A percentile compares a stretch with the other conserved stretches of the same genome.
phyloP scores from a whole-genome alignment of 2,113 vertebrate genomes.

The Monopterus albus region DNA sequence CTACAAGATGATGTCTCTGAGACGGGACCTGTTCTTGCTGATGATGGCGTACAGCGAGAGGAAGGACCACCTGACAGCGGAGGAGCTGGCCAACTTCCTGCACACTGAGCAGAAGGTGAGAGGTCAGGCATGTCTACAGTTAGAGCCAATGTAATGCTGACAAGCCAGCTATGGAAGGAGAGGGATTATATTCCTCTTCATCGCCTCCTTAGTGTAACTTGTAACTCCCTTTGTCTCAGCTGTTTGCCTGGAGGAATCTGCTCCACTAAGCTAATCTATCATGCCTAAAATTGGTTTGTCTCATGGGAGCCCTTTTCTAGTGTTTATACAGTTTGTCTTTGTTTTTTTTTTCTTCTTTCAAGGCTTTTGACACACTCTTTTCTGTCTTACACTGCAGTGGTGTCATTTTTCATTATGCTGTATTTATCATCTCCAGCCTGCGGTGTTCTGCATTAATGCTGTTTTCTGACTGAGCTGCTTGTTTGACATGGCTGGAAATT shows the following conservation, averaged over 20 bases:
- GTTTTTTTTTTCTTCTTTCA: constrained; percentile 3
- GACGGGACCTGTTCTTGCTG: constrained; percentile 93
- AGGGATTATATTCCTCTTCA: background rate
- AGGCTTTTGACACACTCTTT: constrained; percentile 13
- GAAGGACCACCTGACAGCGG: constrained; percentile 92
- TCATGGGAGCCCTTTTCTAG: constrained; percentile 18
- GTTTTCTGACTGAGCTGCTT: constrained; percentile 1
- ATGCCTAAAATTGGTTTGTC: constrained; percentile 48
- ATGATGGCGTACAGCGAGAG: constrained; percentile 94
- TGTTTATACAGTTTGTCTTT: constrained; percentile 28
- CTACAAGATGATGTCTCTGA: constrained; percentile 98
- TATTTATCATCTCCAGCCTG: background rate
- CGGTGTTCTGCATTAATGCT: background rate
- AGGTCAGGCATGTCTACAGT: background rate
- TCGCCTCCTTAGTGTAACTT: constrained; percentile 15
- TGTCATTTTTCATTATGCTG: constrained; percentile 33
- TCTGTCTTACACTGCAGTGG: background rate
- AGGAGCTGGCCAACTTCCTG: constrained; percentile 92
- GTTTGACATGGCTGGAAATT: constrained; percentile 15
- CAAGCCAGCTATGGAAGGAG: constrained; percentile 2
- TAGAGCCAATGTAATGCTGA: constrained; percentile 4
- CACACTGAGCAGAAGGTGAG: constrained; percentile 93
- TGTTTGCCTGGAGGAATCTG: constrained; percentile 42
- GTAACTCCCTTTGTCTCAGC: constrained; percentile 28
- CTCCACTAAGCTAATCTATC: constrained; percentile 47